A percentile compares a stretch with the other conserved stretches of the same genome.
Conservation (phyloP, 2,113 vertebrate genomes). For the Delphinapterus leucas region DNA sequence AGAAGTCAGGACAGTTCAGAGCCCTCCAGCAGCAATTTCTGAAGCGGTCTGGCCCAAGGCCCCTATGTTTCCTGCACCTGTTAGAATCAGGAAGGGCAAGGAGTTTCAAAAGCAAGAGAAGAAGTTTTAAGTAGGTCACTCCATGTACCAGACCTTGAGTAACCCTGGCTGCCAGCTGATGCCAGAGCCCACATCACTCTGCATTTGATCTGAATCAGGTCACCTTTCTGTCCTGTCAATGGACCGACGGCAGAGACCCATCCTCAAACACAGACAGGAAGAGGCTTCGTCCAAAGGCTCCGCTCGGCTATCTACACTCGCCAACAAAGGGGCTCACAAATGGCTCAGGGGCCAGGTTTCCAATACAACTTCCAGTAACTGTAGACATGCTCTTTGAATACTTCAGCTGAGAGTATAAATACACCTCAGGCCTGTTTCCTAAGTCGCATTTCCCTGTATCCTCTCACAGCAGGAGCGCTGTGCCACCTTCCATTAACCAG, state of each 20-base stretch:
- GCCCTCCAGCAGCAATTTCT: background rate
- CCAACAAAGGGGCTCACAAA: background rate
- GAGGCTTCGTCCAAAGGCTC: accelerated
- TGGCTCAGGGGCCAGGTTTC: background rate
- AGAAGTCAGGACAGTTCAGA: background rate
- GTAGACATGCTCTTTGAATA: background rate
- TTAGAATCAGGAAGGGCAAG: background rate
- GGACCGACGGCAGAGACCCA: background rate
- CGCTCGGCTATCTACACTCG: accelerated
- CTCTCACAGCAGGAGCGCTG: background rate
- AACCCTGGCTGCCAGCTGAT: background rate
- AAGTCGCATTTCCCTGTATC: background rate
- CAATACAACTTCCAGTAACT: background rate
- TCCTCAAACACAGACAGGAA: background rate
- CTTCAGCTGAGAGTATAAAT: background rate
- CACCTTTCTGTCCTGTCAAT: background rate
- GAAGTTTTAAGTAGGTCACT: constrained; percentile 22
- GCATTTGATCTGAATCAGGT: background rate
- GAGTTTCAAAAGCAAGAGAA: background rate
- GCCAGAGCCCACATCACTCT: background rate
- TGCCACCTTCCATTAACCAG: background rate
- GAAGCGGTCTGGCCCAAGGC: background rate
- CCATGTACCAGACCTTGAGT: background rate
- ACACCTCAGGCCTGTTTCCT: background rate
- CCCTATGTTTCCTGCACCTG: background rate